Base-by-base conservation (phyloP, 1,140 invertebrate species). In the Melanaphis sacchari region DNA sequence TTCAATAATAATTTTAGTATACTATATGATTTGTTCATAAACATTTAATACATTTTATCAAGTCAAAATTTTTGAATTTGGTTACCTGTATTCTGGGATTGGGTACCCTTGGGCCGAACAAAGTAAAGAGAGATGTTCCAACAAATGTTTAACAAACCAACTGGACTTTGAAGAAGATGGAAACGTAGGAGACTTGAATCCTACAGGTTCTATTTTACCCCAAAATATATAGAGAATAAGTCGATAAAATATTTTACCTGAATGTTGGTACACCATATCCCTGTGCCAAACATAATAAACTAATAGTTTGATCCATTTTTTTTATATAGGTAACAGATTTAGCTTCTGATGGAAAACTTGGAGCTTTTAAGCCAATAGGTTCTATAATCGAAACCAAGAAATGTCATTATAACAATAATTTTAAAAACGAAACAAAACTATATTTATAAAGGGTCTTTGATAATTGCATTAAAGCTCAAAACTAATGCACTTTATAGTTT, bases 91-190 rank as follows among this genome's bases (percentile, higher is more conserved):
- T 94, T 95, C 95, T 90, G 97, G 97, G 94, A 96, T 96, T 94
- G 97, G 97, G 95, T 96, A 97, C 93, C 96, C 96, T 95, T 97
- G 97, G 54, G 96, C 96, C 93, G 96, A 96, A 95, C 96, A 97
- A 91, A 96, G 95, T 88, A 97, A 94, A 94, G 96, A 96, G 95
- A 96, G 91, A 94, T 94, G 94, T 82, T 94, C 93, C 18, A 85
- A 93, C 31, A 90, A 52, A 31, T 66, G 85, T 94, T 94, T 94
- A 93, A 94, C 94, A 90, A 95, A 94, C 54, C 95, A 95, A 81
- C 94, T 94, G 94, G 94, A 94, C 95, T 96, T 96, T 93, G 96
- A 94, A 81, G 95, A 95, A 4, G 95, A 95, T 9, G 95, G 94
- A 94, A 95, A 96, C 95, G 95, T 95, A 87, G 95, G 96, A 92